phyloP scores from a whole-genome alignment of 2,888 invertebrate species.

The Tetheella fluctuosa region DNA sequence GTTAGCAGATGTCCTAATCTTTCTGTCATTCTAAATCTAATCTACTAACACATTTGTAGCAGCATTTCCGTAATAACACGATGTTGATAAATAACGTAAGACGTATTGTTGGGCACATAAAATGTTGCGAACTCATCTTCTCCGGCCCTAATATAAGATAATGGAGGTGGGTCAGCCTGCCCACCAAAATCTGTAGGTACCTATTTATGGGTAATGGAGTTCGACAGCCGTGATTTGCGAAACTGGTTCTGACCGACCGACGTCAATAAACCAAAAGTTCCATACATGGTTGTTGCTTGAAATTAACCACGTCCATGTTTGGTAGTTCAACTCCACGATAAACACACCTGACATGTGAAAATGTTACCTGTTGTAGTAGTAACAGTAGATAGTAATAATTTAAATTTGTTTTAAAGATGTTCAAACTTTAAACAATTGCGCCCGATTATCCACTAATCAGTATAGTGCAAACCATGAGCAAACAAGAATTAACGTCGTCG shows the following conservation, averaged over 20 bases:
- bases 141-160: slow-evolving; percentile 57
- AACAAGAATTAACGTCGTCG: slow-evolving; percentile 48
- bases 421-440: slow-evolving; percentile 7
- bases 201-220: slow-evolving; percentile 66
- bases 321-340: neutral
- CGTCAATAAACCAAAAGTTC: slow-evolving; percentile 20
- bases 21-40: slow-evolving; percentile 28
- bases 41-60: slow-evolving; percentile 26
- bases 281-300: neutral
- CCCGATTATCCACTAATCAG: slow-evolving; percentile 39
- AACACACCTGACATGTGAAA: too few species aligned
- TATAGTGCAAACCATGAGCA: slow-evolving; percentile 33
- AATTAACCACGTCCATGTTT: neutral
- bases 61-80: slow-evolving; percentile 35
- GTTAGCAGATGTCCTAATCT: slow-evolving; percentile 23
- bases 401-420: neutral
- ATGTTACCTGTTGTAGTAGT: too few species aligned
- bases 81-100: slow-evolving; percentile 47
- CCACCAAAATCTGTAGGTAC: slow-evolving; percentile 58
- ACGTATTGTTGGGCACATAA: slow-evolving; percentile 44
- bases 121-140: slow-evolving; percentile 61
- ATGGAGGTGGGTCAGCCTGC: slow-evolving; percentile 58
- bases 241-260: slow-evolving; percentile 21
- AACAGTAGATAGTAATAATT: neutral
- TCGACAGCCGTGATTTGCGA: slow-evolving; percentile 48